A percentile compares a stretch with the other conserved stretches of the same genome.
Conservation (phyloP, 2,113 vertebrate genomes). For the Ciconia stormi region DNA sequence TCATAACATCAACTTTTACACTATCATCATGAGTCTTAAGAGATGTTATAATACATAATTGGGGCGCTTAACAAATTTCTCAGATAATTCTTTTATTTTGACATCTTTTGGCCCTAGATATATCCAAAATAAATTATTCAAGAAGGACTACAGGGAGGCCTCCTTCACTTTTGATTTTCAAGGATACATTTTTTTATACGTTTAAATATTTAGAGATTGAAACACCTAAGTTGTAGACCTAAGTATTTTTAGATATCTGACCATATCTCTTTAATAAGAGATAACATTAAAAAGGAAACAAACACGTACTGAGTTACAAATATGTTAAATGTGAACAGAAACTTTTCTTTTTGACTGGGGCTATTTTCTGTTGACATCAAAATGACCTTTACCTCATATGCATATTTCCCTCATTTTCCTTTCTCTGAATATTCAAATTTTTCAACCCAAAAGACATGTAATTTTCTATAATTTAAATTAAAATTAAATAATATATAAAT, state of each 20-base stretch:
- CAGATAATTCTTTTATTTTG: background rate
- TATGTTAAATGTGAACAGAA: background rate
- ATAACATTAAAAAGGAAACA: background rate
- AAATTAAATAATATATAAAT: constrained; percentile 26
- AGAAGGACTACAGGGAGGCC: background rate
- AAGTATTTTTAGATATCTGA: background rate
- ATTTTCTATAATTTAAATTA: constrained; percentile 35
- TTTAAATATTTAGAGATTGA: background rate
- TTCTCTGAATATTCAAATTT: background rate
- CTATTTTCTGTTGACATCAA: background rate
- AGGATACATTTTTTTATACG: background rate
- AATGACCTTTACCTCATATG: background rate
- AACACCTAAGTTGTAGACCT: background rate
- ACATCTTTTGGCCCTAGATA: background rate
- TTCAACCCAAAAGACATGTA: background rate
- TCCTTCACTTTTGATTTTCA: background rate
- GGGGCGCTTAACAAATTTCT: background rate
- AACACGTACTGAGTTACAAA: background rate
- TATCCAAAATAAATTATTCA: background rate
- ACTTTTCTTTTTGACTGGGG: background rate
- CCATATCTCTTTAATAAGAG: background rate
- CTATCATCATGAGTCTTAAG: background rate
- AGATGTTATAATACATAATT: background rate
- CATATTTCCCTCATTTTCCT: background rate
- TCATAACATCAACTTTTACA: background rate